Evolutionary conservation across 2,888 invertebrate species (phyloP).

Genomic region (Volucella bombylans): DNA sequence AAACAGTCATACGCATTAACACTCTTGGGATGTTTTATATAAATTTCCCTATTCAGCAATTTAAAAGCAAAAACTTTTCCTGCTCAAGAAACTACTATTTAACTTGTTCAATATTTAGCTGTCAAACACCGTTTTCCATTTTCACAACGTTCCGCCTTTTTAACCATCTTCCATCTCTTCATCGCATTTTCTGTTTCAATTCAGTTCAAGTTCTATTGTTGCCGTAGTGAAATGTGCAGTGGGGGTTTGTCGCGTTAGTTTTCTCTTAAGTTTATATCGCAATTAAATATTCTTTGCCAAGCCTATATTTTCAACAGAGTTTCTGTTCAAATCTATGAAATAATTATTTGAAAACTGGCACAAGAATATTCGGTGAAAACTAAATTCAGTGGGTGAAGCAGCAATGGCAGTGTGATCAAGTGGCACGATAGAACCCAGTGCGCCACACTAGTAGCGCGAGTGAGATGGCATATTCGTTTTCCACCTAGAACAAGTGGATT

Average conservation of each 20-base stretch:
- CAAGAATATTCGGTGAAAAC: slow-evolving; percentile 24
- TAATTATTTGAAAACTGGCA: background rate
- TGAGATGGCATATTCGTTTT: slow-evolving; percentile 46
- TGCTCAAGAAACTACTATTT: slow-evolving; percentile 14
- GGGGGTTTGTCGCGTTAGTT: slow-evolving; percentile 42
- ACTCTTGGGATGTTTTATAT: too few species aligned
- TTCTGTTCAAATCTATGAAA: background rate
- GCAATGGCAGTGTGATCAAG: slow-evolving; percentile 55
- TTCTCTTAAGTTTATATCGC: slow-evolving; percentile 46
- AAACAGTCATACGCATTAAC: too few species aligned
- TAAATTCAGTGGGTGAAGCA: slow-evolving; percentile 59
- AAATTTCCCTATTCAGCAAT: too few species aligned
- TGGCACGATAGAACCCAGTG: slow-evolving; percentile 68
- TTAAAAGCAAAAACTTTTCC: too few species aligned
- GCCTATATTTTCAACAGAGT: slow-evolving; percentile 12
- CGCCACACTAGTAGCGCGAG: slow-evolving; percentile 62
- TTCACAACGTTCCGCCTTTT: slow-evolving; percentile 21
- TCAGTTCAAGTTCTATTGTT: slow-evolving; percentile 65
- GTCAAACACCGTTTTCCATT: slow-evolving; percentile 49
- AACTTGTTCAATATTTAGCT: slow-evolving; percentile 8
- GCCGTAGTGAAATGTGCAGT: slow-evolving; percentile 39
- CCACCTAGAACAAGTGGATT: slow-evolving; percentile 67
- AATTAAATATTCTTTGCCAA: slow-evolving; percentile 15
- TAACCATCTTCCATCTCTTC: slow-evolving; percentile 45
- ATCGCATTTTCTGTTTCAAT: slow-evolving; percentile 54